phyloP scores from a whole-genome alignment of 2,888 invertebrate species.

The Pollenia griseotomentosa region DNA sequence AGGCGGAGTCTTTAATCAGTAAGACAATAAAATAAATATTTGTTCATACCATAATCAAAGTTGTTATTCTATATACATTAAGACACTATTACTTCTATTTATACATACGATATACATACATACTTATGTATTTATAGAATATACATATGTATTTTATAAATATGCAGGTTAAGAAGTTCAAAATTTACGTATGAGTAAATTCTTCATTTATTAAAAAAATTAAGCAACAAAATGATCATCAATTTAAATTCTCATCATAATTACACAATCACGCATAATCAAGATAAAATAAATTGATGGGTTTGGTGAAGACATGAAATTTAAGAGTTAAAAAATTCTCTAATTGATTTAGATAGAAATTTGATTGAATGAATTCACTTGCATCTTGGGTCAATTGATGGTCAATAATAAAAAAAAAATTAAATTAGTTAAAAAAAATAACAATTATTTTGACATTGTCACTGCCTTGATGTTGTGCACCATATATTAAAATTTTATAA shows the following conservation, averaged over 20 bases:
- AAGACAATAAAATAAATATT: too few relatives aligned
- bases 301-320: neutral
- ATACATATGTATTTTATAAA: neutral
- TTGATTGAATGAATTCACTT: conserved; percentile 30
- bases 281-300: conserved; percentile 37
- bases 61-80: neutral
- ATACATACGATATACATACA: neutral
- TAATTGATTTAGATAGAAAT: conserved; percentile 42
- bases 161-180: conserved; percentile 37
- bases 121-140: too few relatives aligned
- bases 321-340: conserved; percentile 7
- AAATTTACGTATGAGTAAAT: conserved; percentile 1
- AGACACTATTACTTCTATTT: neutral
- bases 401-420: conserved; percentile 28
- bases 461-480: neutral
- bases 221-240: neutral
- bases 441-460: conserved; percentile 40
- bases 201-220: neutral
- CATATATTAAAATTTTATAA: neutral
- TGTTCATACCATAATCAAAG: too few relatives aligned
- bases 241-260: conserved; percentile 46
- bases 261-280: conserved; percentile 33
- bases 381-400: conserved; percentile 57
- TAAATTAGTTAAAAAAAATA: conserved; percentile 25
- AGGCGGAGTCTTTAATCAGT: too few relatives aligned